Conservation (phyloP, 2,888 invertebrate genomes). For the Encarsia formosa region DNA sequence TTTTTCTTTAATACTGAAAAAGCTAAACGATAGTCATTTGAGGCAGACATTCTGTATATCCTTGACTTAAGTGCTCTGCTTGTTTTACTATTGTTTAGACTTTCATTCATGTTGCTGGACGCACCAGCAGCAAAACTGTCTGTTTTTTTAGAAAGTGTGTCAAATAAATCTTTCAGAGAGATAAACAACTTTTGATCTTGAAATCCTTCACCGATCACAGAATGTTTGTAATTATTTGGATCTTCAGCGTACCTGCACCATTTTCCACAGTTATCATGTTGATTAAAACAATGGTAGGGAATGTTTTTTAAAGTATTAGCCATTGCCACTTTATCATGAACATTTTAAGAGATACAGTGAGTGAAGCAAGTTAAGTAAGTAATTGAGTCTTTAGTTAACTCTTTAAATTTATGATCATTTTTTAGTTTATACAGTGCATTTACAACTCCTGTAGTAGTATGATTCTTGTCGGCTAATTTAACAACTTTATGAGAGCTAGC, state of each 20-base stretch:
- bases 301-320: constrained; percentile 24
- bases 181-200: constrained; percentile 20
- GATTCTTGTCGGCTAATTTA: constrained; percentile 30
- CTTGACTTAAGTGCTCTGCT: constrained; percentile 12
- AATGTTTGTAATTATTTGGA: not conserved
- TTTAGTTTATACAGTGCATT: constrained; percentile 28
- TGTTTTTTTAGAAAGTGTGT: constrained; percentile 15
- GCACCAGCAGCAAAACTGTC: constrained; percentile 3
- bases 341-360: constrained; percentile 15
- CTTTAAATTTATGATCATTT: constrained; percentile 16
- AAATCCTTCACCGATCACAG: constrained; percentile 25
- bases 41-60: constrained; percentile 5
- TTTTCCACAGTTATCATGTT: constrained; percentile 29
- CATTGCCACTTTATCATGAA: constrained; percentile 7
- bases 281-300: constrained; percentile 26
- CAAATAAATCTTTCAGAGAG: constrained; percentile 25
- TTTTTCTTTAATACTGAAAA: constrained; percentile 11
- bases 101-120: constrained; percentile 18
- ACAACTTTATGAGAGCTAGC: constrained; percentile 18
- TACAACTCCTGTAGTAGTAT: constrained; percentile 28
- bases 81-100: constrained; percentile 5
- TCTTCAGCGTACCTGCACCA: constrained; percentile 22
- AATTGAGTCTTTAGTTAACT: constrained; percentile 25
- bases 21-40: constrained; percentile 1
- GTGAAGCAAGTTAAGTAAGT: constrained; percentile 22